Evolutionary conservation across 2,888 invertebrate genomes (phyloP).

Genomic region (Dastarcus helophoroides): DNA sequence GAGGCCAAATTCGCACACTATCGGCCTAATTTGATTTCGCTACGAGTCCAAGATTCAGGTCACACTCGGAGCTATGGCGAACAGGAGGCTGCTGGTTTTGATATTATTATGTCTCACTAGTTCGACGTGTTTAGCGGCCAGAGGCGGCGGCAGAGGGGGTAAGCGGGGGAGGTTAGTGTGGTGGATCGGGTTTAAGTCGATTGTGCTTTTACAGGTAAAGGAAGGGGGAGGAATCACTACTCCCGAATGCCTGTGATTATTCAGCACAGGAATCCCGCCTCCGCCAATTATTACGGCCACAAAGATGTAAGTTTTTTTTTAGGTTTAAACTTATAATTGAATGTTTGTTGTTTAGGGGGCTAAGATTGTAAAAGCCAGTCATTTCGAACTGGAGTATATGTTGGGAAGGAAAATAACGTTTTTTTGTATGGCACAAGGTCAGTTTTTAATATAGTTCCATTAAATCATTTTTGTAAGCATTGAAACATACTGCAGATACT

Average conservation of each 20-base stretch:
- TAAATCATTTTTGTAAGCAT: too few relatives aligned
- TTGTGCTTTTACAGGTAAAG: slow-evolving; percentile 21
- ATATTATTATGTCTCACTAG: slow-evolving; percentile 10
- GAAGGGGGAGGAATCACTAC: slow-evolving; percentile 38
- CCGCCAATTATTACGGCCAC: slow-evolving; percentile 50
- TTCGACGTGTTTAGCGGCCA: slow-evolving; percentile 14
- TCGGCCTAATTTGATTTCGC: too few relatives aligned
- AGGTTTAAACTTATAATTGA: slow-evolving; percentile 1
- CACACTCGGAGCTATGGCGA: slow-evolving; percentile 15
- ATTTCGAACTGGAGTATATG: slow-evolving; percentile 62
- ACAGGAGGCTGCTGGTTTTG: slow-evolving; percentile 14
- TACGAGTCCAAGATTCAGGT: slow-evolving; percentile 8
- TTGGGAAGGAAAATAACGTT: slow-evolving; percentile 65
- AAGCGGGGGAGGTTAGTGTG: background rate
- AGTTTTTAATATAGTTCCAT: too few relatives aligned
- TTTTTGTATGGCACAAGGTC: slow-evolving; percentile 59
- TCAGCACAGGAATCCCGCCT: slow-evolving; percentile 45
- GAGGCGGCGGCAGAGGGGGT: slow-evolving; percentile 21
- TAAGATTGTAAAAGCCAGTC: slow-evolving; percentile 56
- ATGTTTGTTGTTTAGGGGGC: slow-evolving; percentile 43
- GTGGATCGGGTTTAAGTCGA: slow-evolving; percentile 4
- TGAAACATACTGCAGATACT: too few relatives aligned
- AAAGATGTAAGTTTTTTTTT: slow-evolving; percentile 44
- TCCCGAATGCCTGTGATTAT: slow-evolving; percentile 45
- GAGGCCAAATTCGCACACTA: too few relatives aligned